Evolutionary conservation across 2,113 vertebrate species (phyloP), one percentile per base, ranked within the genome.

Genomic region (Rhea pennata): DNA sequence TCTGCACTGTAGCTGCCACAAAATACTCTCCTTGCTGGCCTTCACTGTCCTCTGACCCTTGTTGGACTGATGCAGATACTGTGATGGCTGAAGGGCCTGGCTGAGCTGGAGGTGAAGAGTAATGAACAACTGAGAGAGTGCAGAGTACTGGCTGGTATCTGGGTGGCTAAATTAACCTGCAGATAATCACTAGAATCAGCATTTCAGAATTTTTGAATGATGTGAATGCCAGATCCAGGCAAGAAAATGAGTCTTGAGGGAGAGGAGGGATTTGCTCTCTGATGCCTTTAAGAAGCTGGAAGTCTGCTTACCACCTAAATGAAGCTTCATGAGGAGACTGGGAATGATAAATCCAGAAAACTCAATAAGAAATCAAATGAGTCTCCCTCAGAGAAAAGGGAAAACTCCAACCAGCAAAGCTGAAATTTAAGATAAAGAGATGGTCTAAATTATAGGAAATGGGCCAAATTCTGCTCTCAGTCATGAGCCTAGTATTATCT

Each of bases 201-300:
- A 72, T 71, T 84, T 88, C 16, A 69, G 7, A 42, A 67, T 69
- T 88, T 94, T 50, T 4, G 1, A 75, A 39, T 20, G 14, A 86
- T 40, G 40, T 46, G 76, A 72, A 66, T 84, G 64, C 72, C 61
- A 64, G 54, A 90, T 56, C 44, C 78, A 93, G 69, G 51, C 87
- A 96, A 84, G 74, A 94, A 91, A 83, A 4, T 65, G 73, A 75
- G n/a, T 44, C 26, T 81, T 76, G 82, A 94, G 53, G 64, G 62
- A 91, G 72, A 93, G 51, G 44, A 82, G 16, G 39, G 27, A 93
- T 88, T 87, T 92, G 46, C 23, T 88, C n/a, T 75, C 67, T 93
- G 72, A 92, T 84, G 65, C 42, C 56, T 95, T 93, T 56, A 92
- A 58, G 65, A 95, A 88, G 78, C 48, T 90, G 70, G 74, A 88